phyloP scores from a whole-genome alignment of 2,888 invertebrate genomes.

The Dendrolimus pini region DNA sequence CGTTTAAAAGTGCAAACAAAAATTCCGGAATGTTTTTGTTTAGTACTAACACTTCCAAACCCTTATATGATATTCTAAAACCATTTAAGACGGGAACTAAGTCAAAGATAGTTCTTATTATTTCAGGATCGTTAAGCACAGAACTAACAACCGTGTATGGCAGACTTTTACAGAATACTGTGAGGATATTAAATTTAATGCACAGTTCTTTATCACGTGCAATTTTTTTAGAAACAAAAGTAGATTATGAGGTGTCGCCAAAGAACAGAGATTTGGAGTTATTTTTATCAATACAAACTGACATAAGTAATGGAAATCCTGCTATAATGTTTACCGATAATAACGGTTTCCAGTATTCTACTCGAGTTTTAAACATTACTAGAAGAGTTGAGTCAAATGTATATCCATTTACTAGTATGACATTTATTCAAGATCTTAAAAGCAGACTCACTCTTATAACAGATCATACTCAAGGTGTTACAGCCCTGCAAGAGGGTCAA shows the following conservation, averaged over 20 bases:
- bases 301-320: conserved; percentile 86
- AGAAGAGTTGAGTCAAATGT: conserved; percentile 95
- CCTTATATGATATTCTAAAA: conserved; percentile 85
- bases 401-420: conserved; percentile 94
- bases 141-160: conserved; percentile 89
- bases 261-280: conserved; percentile 92
- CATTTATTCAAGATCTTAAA: conserved; percentile 86
- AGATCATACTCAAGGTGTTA: conserved; percentile 93
- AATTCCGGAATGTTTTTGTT: conserved; percentile 98
- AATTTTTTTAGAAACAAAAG: conserved; percentile 86
- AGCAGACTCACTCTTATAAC: conserved; percentile 86
- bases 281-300: conserved; percentile 91
- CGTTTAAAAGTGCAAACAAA: conserved; percentile 90
- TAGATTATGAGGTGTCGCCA: conserved; percentile 89
- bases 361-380: conserved; percentile 83
- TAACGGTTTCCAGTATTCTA: conserved; percentile 93
- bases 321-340: conserved; percentile 91
- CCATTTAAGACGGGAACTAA: conserved; percentile 79
- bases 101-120: conserved; percentile 81
- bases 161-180: conserved; percentile 84
- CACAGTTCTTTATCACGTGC: conserved; percentile 81
- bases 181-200: conserved; percentile 85
- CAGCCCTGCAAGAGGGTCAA: conserved; percentile 91
- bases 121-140: conserved; percentile 88
- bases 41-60: conserved; percentile 89